Evolutionary conservation across 2,113 vertebrate genomes (phyloP).

Genomic region (Limanda limanda): DNA sequence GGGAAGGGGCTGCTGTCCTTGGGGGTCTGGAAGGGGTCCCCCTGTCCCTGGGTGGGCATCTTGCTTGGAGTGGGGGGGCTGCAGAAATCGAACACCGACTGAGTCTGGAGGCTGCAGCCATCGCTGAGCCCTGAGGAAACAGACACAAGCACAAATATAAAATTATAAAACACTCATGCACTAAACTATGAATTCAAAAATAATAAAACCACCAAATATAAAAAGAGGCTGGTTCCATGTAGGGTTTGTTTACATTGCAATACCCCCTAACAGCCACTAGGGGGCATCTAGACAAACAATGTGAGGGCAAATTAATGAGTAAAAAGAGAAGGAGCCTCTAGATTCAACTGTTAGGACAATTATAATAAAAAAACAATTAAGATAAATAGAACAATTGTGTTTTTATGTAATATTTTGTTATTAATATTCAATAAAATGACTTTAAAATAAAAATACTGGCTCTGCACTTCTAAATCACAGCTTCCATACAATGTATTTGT

Average conservation of each 20-base stretch:
- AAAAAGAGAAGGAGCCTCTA: too few relatives aligned
- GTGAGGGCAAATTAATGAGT: neutral
- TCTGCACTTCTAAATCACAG: neutral
- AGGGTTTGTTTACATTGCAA: too few relatives aligned
- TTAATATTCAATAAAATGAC: neutral
- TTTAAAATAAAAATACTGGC: neutral
- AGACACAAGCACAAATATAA: neutral
- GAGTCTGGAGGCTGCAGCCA: constrained; percentile 79
- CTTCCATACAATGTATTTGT: neutral
- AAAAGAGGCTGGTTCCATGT: too few relatives aligned
- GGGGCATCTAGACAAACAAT: neutral
- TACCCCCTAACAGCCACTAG: constrained; percentile 23
- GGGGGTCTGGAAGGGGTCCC: constrained; percentile 81
- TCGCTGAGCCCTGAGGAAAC: constrained; percentile 76
- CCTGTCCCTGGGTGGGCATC: constrained; percentile 65
- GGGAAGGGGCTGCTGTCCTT: constrained; percentile 81
- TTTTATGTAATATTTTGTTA: neutral
- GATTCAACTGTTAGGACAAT: too few relatives aligned
- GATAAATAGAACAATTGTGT: too few relatives aligned
- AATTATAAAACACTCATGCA: neutral
- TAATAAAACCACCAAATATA: neutral
- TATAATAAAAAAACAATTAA: neutral
- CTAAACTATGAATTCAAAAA: neutral
- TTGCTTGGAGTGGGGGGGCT: constrained; percentile 82
- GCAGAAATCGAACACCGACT: constrained; percentile 85